A percentile compares a stretch with the other conserved stretches of the same genome.
phyloP scores from a whole-genome alignment of 2,113 vertebrate species.

The Calypte anna region DNA sequence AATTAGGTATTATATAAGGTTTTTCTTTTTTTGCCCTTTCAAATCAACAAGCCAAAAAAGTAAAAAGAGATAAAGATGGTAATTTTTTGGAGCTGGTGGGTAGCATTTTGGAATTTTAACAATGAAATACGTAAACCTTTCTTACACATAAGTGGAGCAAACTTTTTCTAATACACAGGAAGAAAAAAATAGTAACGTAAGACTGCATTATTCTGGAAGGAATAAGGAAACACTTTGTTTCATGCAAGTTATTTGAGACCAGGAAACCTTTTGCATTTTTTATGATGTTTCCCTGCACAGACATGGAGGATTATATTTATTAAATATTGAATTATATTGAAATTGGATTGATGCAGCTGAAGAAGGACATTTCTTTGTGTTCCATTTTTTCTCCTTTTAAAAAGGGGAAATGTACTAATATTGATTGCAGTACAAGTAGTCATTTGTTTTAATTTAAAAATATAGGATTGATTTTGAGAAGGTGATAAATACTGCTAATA shows the following conservation, averaged over 20 bases:
- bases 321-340: slow-evolving; percentile 79
- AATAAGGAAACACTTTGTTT: slow-evolving; percentile 62
- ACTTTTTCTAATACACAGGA: slow-evolving; percentile 18
- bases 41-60: slow-evolving; percentile 69
- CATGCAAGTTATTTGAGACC: slow-evolving; percentile 59
- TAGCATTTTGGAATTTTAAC: slow-evolving; percentile 68
- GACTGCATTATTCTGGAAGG: slow-evolving; percentile 63
- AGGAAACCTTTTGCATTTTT: slow-evolving; percentile 73
- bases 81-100: slow-evolving; percentile 35
- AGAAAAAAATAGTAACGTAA: background rate
- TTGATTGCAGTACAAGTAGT: slow-evolving; percentile 71
- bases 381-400: slow-evolving; percentile 61
- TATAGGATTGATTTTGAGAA: slow-evolving; percentile 78
- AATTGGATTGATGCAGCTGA: slow-evolving; percentile 73
- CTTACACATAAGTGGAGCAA: slow-evolving; percentile 64
- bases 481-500: slow-evolving; percentile 80
- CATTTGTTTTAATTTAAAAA: slow-evolving; percentile 83
- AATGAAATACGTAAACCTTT: slow-evolving; percentile 69
- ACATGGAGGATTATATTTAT: slow-evolving; percentile 77
- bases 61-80: slow-evolving; percentile 66
- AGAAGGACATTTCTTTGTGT: slow-evolving; percentile 72
- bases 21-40: slow-evolving; percentile 79
- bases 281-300: slow-evolving; percentile 71
- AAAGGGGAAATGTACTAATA: slow-evolving; percentile 73
- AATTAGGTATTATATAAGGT: slow-evolving; percentile 88